Evolutionary conservation across 2,888 invertebrate genomes (phyloP).

Genomic region (Cephus pulcher): DNA sequence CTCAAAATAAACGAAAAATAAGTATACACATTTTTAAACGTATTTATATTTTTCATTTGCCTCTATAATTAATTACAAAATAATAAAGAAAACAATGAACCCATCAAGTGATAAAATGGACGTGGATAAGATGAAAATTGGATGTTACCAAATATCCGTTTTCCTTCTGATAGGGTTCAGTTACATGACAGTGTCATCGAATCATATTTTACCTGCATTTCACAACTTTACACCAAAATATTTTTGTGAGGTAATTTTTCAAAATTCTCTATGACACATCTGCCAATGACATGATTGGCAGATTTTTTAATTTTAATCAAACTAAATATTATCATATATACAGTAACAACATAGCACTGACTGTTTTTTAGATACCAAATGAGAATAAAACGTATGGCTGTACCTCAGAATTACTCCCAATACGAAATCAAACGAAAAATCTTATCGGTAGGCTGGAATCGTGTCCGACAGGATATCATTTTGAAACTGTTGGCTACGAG

Average conservation of each 20-base stretch:
- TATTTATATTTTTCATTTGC: neutral
- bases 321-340: neutral
- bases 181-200: conserved; percentile 63
- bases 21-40: neutral
- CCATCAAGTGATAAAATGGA: conserved; percentile 38
- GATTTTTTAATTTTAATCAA: neutral
- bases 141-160: conserved; percentile 58
- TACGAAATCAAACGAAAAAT: conserved; percentile 13
- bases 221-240: conserved; percentile 63
- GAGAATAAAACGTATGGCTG: conserved; percentile 43
- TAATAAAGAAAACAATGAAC: neutral
- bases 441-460: conserved; percentile 2
- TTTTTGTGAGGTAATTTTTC: conserved; percentile 58
- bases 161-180: conserved; percentile 59
- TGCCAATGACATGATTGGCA: neutral
- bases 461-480: conserved; percentile 39
- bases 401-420: conserved; percentile 4
- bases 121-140: conserved; percentile 53
- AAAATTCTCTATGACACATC: neutral
- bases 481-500: conserved; percentile 45
- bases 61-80: neutral
- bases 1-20: neutral
- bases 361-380: neutral
- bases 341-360: neutral
- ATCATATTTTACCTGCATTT: conserved; percentile 62